These are phyloP conservation scores for Agrilus planipennis DNA, from an alignment of 1,140 invertebrate species.

Conservation along the genomic window DNA sequence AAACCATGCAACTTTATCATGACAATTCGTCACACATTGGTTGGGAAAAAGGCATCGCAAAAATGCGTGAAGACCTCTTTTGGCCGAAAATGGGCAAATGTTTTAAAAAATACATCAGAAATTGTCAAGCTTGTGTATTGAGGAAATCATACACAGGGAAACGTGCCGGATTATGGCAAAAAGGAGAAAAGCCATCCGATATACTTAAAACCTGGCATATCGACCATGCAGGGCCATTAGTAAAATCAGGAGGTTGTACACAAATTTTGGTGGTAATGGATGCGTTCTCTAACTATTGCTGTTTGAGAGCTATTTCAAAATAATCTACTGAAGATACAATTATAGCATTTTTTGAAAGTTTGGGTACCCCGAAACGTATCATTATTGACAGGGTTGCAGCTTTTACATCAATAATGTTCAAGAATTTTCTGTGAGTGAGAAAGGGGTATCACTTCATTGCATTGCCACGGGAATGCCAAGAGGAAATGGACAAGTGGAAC, in stretches of 20 bases:
- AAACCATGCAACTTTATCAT: constrained; percentile 8
- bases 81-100: no score
- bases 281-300: no score
- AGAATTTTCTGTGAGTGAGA: constrained; percentile 3
- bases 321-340: no score
- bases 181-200: not conserved
- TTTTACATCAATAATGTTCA: no score
- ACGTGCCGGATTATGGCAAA: not conserved
- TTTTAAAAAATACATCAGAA: constrained; percentile 7
- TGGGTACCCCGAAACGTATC: no score
- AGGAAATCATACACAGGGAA: not conserved
- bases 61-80: not conserved
- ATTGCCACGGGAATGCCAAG: constrained; percentile 13
- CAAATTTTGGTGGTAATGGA: no score
- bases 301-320: no score
- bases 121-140: no score
- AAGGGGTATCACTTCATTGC: constrained; percentile 7
- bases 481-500: constrained; percentile 13
- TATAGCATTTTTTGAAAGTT: no score
- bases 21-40: constrained; percentile 9
- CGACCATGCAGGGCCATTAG: constrained; percentile 8
- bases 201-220: constrained; percentile 7
- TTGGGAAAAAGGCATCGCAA: constrained; percentile 3
- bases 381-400: no score
- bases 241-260: no score